Percentiles rank a stretch among this genome's conserved stretches.
Conservation (phyloP, 2,888 invertebrate genomes). For the Dorcus hopei region DNA sequence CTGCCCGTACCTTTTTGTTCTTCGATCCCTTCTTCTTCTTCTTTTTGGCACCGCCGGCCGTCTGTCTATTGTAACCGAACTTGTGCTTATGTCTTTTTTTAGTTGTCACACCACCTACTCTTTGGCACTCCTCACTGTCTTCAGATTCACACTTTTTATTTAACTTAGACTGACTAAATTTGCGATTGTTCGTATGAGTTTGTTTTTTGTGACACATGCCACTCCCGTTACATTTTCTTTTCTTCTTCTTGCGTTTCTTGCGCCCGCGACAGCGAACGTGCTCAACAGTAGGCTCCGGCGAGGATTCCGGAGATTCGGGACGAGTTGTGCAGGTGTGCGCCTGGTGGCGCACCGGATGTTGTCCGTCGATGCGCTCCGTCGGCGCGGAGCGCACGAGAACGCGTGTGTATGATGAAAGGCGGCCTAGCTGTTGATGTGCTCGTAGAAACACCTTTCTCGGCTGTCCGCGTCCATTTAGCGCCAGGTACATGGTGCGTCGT, state of each 20-base stretch:
- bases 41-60: constrained; percentile 39
- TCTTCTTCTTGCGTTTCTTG: constrained; percentile 54
- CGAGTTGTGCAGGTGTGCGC: constrained; percentile 37
- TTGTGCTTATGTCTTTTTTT: constrained; percentile 53
- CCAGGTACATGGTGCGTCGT: constrained; percentile 71
- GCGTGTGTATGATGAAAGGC: constrained; percentile 71
- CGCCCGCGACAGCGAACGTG: constrained; percentile 52
- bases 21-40: constrained; percentile 53
- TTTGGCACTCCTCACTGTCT: constrained; percentile 47
- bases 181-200: constrained; percentile 43
- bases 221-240: constrained; percentile 43
- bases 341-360: constrained; percentile 50
- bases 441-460: constrained; percentile 72
- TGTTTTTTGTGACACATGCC: constrained; percentile 24
- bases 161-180: constrained; percentile 18
- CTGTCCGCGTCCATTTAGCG: constrained; percentile 70
- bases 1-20: constrained; percentile 48
- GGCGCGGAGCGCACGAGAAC: constrained; percentile 63
- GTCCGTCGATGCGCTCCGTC: constrained; percentile 53
- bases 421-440: constrained; percentile 63
- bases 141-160: constrained; percentile 31
- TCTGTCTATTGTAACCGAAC: constrained; percentile 18
- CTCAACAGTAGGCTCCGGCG: constrained; percentile 41
- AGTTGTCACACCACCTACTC: constrained; percentile 44
- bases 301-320: constrained; percentile 21